A percentile compares a stretch with the other conserved stretches of the same genome.
Conservation (phyloP, 2,888 invertebrate species). For the Timema podura region DNA sequence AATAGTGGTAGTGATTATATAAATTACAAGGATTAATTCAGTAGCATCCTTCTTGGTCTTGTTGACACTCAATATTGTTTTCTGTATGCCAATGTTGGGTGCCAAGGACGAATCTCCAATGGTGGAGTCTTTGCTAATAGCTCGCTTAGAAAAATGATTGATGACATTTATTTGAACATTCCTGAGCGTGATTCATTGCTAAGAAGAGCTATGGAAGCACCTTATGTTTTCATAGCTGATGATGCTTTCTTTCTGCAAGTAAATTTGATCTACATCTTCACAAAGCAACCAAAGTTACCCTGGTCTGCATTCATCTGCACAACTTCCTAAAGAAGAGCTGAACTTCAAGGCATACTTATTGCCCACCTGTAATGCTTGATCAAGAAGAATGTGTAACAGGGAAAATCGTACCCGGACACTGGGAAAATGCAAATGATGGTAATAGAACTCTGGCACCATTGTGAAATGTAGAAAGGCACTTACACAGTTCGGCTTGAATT, state of each 20-base stretch:
- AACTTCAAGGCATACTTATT: background rate
- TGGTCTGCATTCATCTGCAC: constrained; percentile 7
- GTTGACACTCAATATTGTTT: background rate
- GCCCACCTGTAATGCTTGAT: background rate
- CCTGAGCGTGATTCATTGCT: background rate
- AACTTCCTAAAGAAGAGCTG: constrained; percentile 1
- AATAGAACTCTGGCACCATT: background rate
- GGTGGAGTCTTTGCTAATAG: background rate
- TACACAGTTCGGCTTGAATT: no score
- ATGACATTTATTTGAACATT: background rate
- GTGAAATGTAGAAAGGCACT: constrained; percentile 1
- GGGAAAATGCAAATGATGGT: background rate
- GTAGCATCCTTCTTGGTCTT: background rate
- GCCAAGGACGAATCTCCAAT: constrained; percentile 1
- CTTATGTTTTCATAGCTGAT: constrained; percentile 1
- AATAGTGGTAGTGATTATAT: background rate
- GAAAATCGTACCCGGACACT: background rate
- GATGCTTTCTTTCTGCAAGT: background rate
- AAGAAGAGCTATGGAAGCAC: background rate
- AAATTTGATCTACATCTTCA: background rate
- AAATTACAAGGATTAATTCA: background rate
- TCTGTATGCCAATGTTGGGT: background rate
- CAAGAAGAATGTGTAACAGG: background rate
- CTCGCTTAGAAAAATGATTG: background rate
- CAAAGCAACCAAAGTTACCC: background rate